Evolutionary conservation across 2,797 vertebrate species (phyloP), one percentile per base, ranked within the genome.

Genomic region (Oryzias dopingdopingensis): DNA sequence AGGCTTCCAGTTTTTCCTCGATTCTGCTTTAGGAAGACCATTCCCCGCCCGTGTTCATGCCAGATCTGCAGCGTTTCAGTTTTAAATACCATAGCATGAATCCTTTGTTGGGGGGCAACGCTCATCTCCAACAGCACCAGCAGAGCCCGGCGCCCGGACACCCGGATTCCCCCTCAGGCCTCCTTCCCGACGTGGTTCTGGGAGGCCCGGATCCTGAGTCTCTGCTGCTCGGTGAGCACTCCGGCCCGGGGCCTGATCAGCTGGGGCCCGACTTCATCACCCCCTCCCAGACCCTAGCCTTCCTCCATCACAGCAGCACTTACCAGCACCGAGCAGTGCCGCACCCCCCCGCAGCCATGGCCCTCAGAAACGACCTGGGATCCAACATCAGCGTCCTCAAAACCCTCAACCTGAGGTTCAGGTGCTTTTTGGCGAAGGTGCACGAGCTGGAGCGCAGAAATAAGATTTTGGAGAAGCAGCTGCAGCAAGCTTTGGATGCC

Each of bases 341-440:
- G 71, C 90, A 73, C 29, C 92, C 67, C 17, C 94, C 90, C 45
- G 94, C 92, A 53, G 95, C 96, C 77, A 95, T 96, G 92, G 96
- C 95, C 8, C 90, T 98, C 32, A 92, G 96, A 64, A 97, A 98
- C 80, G 96, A 97, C 92, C 78, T 97, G 82, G 96, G 96, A 45
- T 97, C 96, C 81, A 98, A 98, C 91, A 98, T 98, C 88, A 94
- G 93, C 71, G 95, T 98, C 68, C 92, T 98, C 18, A 98, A 98
- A 86, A 96, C 95, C 2, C 94, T 98, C 54, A 98, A 98, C 68
- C 88, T 98, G 72, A 91, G 96, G 1, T 98, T 98, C 87, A 90
- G 96, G 42, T 98, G 96, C 88, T 98, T 98, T 84, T 77, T 98
- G 85, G 96, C 96, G 18, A 97, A 97, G 80, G 96, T 98, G 59